Percentiles rank a stretch among this genome's conserved stretches.
These are phyloP conservation scores for Chrysolina haemoptera DNA, from an alignment of 2,888 invertebrate species.

Conservation along the genomic window DNA sequence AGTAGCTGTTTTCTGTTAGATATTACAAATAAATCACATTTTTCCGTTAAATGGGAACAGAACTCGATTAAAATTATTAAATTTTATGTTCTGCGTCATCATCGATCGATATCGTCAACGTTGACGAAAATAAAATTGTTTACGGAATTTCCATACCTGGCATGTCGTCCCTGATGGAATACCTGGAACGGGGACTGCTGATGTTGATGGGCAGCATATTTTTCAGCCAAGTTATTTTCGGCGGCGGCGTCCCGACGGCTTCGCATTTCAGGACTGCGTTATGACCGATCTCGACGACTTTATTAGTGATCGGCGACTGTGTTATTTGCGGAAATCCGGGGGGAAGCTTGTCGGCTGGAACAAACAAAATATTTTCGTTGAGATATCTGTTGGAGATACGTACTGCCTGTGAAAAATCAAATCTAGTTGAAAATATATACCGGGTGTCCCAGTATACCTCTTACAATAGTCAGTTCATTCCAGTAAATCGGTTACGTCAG, in stretches of 20 bases:
- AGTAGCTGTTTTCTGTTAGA: no score
- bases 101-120: not conserved
- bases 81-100: not conserved
- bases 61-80: not conserved
- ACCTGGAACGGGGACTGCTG: slow-evolving; percentile 87
- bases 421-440: no score
- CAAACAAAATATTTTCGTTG: slow-evolving; percentile 47
- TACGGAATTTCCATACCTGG: slow-evolving; percentile 73
- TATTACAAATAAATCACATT: no score
- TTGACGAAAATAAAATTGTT: slow-evolving; percentile 13
- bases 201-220: slow-evolving; percentile 92
- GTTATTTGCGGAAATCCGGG: slow-evolving; percentile 93
- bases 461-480: no score
- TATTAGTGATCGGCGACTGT: slow-evolving; percentile 89
- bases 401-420: not conserved
- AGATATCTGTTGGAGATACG: not conserved
- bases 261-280: slow-evolving; percentile 91
- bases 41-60: not conserved
- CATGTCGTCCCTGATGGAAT: slow-evolving; percentile 86
- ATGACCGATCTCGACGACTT: slow-evolving; percentile 97
- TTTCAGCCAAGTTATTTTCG: slow-evolving; percentile 93
- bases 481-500: no score
- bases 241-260: slow-evolving; percentile 87
- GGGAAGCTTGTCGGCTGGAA: slow-evolving; percentile 88
- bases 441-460: no score